Base-by-base conservation (phyloP, 2,797 vertebrate genomes). In the Rallus crepitans region DNA sequence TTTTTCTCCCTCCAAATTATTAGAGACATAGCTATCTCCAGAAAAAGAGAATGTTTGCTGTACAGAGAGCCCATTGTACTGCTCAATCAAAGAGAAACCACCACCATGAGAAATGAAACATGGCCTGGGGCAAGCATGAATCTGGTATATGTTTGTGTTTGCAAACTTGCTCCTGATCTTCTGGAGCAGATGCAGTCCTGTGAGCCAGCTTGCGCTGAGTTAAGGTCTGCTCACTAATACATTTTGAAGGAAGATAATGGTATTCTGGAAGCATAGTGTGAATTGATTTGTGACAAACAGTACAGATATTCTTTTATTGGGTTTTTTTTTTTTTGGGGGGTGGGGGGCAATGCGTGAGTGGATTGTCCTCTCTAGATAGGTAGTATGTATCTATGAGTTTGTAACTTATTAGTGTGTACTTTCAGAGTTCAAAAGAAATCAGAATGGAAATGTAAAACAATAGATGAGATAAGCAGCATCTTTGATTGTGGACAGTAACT, bases 41-140 rank as follows among this genome's bases (percentile, higher is more conserved):
- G 91, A 96, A 94, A 76, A 94, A 63, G 68, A 57, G 50, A 92
- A 71, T 65, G 17, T 53, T 91, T 73, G 71, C 40, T 92, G 30
- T 71, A 95, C 89, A 96, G 95, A 95, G 71, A 80, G 33, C 25
- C 63, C 77, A 85, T 94, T 96, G 94, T 96, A 39, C 59, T 82
- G 78, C 31, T 57, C 18, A 10, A 66, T 81, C 77, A 90, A 90
- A 93, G 52, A 90, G 82, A 86, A 91, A 78, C 30, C 0, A 0
- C 69, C 47, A 75, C 84, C 64, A 33, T 72, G 72, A 76, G 89
- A 89, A 96, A 91, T 4, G 16, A 90, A 81, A 45, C 18, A 18
- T 20, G 11, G 76, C 56, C 48, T 71, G 52, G 52, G 66, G 59
- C 39, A 73, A 75, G 68, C 50, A 37, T 23, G 35, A 52, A 31